Base-by-base conservation (phyloP, 2,113 vertebrate genomes). In the Prionailurus bengalensis region DNA sequence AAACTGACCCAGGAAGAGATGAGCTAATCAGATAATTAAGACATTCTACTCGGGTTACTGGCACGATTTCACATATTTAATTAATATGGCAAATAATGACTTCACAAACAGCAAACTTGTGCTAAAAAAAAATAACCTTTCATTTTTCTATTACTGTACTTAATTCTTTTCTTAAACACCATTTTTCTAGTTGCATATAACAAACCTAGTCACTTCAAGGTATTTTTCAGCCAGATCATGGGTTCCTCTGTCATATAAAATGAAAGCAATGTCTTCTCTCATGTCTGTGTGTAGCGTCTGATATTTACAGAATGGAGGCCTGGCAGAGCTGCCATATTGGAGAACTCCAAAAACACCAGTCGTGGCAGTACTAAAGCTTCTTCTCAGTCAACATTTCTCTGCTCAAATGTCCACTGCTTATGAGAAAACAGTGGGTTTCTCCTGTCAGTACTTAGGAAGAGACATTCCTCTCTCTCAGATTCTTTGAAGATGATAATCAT, bases 11-110 rank as follows among this genome's bases (percentile, higher is more conserved):
- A 92, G 39, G 89, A 96, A 97, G 42, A 92, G 31, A 80, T 84
- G 68, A 76, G 74, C 90, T 95, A 81, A 81, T 97, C 76, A 66
- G 87, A 79, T 81, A 87, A 96, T 66, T 9, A 88, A 36, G 27
- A 71, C 45, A 76, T 84, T 76, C 68, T 80, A 94, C 53, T 27
- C 84, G 84, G 14, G 9, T 94, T 95, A 86, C 53, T 1, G 0
- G 53, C 27, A 74, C 1, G 80, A 74, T 88, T 92, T 81, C 58
- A 87, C 58, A 66, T 95, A 80, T 66, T 96, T 97, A 94, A 96
- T 93, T 88, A 88, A 89, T 45, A 92, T 81, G 58, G 14, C 31
- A 71, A 25, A 89, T 87, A 97, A 7, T 92, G 63, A 92, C 89
- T 89, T 96, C 55, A 92, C 10, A 91, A 92, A 55, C 51, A 48